Conservation (phyloP, 2,888 invertebrate species). For the Epiblema foenella region DNA sequence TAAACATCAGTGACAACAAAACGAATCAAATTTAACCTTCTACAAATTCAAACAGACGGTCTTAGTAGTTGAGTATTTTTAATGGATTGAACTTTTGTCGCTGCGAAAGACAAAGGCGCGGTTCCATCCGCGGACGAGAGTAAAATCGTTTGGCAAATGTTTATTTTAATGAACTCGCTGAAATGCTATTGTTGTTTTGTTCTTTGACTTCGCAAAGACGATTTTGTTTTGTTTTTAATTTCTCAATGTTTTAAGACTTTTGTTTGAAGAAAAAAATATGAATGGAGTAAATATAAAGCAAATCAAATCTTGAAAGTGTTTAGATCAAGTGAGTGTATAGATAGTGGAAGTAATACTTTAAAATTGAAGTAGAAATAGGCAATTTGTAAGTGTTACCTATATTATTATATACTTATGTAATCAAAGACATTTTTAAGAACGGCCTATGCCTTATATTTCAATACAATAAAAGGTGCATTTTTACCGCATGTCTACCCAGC, state of each 20-base stretch:
- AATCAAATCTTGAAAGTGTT: not conserved
- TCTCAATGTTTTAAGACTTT: slow-evolving; percentile 13
- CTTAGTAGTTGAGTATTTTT: not conserved
- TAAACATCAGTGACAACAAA: too few relatives aligned
- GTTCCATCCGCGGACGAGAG: not conserved
- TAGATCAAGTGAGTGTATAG: not conserved
- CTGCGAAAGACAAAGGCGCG: not conserved
- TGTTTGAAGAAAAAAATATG: not conserved
- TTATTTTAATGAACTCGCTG: not conserved
- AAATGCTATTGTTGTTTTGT: not conserved
- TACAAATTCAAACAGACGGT: not conserved
- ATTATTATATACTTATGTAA: too few relatives aligned
- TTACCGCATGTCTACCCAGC: too few relatives aligned
- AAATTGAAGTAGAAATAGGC: not conserved
- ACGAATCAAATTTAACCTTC: too few relatives aligned
- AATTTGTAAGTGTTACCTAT: too few relatives aligned
- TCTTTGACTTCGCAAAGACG: not conserved
- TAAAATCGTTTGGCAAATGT: slow-evolving; percentile 15
- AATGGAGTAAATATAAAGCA: not conserved
- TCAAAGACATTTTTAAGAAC: too few relatives aligned
- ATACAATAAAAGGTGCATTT: too few relatives aligned
- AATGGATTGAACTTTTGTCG: slow-evolving; percentile 24
- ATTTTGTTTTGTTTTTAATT: slow-evolving; percentile 2
- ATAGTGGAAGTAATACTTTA: not conserved
- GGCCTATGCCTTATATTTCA: too few relatives aligned